Evolutionary conservation across 2,888 invertebrate genomes (phyloP).

Genomic region (Phyto melanocephala): DNA sequence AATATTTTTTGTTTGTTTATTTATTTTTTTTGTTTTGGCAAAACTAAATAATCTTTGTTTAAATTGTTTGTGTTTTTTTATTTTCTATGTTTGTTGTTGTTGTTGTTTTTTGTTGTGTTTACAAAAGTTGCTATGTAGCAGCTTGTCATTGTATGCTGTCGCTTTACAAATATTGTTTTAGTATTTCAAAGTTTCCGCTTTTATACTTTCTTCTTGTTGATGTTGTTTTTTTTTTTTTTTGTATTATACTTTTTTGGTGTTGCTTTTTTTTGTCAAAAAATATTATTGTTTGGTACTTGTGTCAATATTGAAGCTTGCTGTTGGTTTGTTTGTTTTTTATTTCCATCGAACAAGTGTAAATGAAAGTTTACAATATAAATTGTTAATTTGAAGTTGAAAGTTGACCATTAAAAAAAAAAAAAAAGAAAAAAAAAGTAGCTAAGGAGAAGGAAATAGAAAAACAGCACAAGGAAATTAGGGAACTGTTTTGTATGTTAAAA

Average conservation of each 20-base stretch:
- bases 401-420: not conserved
- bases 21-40: too few relatives aligned
- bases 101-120: not conserved
- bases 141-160: not conserved
- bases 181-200: not conserved
- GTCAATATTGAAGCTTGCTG: too few relatives aligned
- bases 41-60: too few relatives aligned
- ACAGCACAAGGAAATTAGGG: not conserved
- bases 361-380: constrained; percentile 34
- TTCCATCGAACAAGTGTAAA: not conserved
- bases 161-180: constrained; percentile 6
- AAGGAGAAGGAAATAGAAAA: too few relatives aligned
- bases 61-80: too few relatives aligned
- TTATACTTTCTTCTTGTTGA: not conserved
- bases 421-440: not conserved
- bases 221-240: not conserved
- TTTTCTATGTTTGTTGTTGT: too few relatives aligned
- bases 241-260: not conserved
- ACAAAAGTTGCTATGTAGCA: not conserved
- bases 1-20: not conserved
- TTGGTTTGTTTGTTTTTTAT: not conserved
- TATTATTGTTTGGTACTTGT: not conserved
- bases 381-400: not conserved
- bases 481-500: not conserved
- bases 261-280: not conserved